Percentiles rank a stretch among this genome's conserved stretches.
Conservation (phyloP, 2,888 invertebrate species). For the Ophion slaviceki region DNA sequence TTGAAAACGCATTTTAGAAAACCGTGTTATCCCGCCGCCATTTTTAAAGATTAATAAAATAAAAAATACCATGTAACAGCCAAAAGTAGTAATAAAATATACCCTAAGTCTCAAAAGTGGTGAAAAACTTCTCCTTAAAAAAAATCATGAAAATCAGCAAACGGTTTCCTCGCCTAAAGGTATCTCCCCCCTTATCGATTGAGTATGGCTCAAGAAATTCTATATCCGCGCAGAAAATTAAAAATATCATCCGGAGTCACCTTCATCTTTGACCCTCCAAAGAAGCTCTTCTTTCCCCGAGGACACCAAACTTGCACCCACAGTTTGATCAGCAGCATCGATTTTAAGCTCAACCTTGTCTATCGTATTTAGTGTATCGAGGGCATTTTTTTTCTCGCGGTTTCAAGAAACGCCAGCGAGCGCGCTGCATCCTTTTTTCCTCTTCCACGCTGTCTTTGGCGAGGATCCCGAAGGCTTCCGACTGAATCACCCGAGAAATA, state of each 20-base stretch:
- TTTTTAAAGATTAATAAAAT: too few species aligned
- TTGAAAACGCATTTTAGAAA: too few species aligned
- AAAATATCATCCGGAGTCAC: not conserved
- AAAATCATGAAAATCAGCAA: too few species aligned
- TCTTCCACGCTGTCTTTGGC: conserved; percentile 31
- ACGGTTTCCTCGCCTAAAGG: too few species aligned
- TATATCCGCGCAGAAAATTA: not conserved
- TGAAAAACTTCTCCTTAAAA: too few species aligned
- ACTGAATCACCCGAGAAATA: conserved; percentile 59
- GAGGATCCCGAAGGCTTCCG: conserved; percentile 19
- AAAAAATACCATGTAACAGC: too few species aligned
- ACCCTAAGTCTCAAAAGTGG: too few species aligned
- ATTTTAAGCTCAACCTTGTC: conserved; percentile 7
- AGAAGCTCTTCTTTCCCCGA: not conserved
- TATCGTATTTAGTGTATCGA: not conserved
- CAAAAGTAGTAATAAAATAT: too few species aligned
- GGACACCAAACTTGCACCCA: not conserved
- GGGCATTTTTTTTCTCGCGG: not conserved
- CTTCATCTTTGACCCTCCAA: not conserved
- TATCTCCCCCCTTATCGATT: too few species aligned
- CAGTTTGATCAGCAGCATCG: conserved; percentile 2
- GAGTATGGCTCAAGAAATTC: too few species aligned
- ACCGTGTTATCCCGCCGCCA: too few species aligned
- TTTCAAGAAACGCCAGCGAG: not conserved
- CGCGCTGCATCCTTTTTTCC: conserved; percentile 15